Evolutionary conservation across 2,797 vertebrate species (phyloP).

Genomic region (Syngnathus acus): DNA sequence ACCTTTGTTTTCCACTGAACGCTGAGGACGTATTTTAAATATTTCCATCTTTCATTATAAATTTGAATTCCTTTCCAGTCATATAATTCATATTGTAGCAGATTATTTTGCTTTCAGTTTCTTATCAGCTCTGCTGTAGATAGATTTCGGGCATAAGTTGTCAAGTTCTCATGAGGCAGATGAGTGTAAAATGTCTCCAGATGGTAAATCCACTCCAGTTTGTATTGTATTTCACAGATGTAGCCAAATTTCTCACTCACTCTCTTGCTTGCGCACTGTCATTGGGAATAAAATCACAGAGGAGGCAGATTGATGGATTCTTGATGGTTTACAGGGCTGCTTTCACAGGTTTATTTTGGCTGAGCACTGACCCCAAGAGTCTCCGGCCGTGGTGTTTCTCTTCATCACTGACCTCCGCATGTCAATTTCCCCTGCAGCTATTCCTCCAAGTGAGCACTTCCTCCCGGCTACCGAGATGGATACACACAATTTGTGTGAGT

Average conservation of each 20-base stretch:
- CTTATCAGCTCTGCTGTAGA: constrained; percentile 39
- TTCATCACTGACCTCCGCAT: constrained; percentile 48
- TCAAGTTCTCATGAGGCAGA: constrained; percentile 47
- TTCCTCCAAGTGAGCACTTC: constrained; percentile 45
- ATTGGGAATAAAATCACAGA: constrained; percentile 41
- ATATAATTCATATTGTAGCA: neutral
- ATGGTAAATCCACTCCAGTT: constrained; percentile 57
- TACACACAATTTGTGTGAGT: constrained; percentile 34
- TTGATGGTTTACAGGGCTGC: constrained; percentile 41
- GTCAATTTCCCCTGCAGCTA: constrained; percentile 26
- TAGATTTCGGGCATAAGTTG: constrained; percentile 37
- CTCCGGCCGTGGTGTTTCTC: constrained; percentile 32
- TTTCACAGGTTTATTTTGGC: constrained; percentile 54
- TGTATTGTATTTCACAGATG: constrained; percentile 48
- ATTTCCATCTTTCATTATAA: neutral
- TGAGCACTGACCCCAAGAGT: constrained; percentile 39
- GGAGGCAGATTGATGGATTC: constrained; percentile 53
- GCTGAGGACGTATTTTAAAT: neutral
- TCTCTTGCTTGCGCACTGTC: constrained; percentile 24
- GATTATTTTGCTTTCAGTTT: constrained; percentile 14
- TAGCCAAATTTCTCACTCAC: constrained; percentile 35
- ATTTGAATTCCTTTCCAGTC: neutral
- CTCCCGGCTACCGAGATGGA: constrained; percentile 34
- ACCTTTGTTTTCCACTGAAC: neutral
- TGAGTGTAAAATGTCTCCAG: constrained; percentile 51